Evolutionary conservation across 2,888 invertebrate genomes (phyloP), one percentile per base, ranked within the genome.

Genomic region (Dryadula phaetusa): DNA sequence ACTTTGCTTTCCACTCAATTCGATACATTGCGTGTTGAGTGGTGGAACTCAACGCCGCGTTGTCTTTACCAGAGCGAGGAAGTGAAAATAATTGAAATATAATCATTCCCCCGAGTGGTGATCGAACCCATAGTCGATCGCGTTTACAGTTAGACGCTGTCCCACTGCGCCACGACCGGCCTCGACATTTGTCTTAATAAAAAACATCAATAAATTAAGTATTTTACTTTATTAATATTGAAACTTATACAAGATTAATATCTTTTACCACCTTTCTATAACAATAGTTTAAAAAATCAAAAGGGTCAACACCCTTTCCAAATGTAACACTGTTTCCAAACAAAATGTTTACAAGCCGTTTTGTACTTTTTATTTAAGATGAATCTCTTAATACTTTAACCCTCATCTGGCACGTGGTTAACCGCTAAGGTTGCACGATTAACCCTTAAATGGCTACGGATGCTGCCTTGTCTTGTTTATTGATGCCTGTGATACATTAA

Each of bases 401-500:
- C 86, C 86, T 83, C 82, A 82, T 81, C 81, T 80, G 61, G 87
- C 90, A 87, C 88, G 90, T 87, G 90, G 82, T 83, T 62, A 75
- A 77, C 77, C 79, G 81, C 83, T 80, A 79, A 76, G 66, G 66
- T 65, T 65, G 49, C 78, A 76, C 77, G 79, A 79, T 85, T 87
- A 89, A 90, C 90, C 87, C 88, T 82, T 83, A 81, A 83, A 80
- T 75, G 75, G 73, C 77, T 76, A 77, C 79, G 82, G 88, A 90
- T 86, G 88, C 87, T 88, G 89, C 10, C 64, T 62, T 61, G 64
- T 68, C 64, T 62, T 61, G 64, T 68, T 62, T 66, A 70, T 54
- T 53, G 40, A 47, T 53, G 52, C 40, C 18, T 62, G 10, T 56
- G 20, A 42, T 16, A 52, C 18, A 28, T 16, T 49, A 10, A 42